Evolutionary conservation across 2,888 invertebrate genomes (phyloP).

Genomic region (Leptinotarsa juncta): DNA sequence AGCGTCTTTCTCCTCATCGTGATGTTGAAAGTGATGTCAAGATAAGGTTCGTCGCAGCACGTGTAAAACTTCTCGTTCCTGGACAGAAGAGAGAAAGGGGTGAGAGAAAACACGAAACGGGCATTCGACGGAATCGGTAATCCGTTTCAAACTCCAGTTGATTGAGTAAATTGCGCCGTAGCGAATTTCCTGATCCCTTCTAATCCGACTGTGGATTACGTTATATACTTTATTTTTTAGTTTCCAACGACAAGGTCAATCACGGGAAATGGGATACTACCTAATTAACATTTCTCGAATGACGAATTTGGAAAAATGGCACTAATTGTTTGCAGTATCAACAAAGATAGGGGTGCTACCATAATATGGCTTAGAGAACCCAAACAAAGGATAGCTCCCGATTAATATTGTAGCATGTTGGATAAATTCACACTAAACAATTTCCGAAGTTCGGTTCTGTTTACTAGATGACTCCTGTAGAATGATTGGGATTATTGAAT

Average conservation of each 20-base stretch:
- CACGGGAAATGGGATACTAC: not conserved
- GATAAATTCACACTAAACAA: no score
- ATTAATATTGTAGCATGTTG: no score
- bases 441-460: no score
- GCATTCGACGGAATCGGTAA: not conserved
- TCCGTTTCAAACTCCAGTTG: slow-evolving; percentile 12
- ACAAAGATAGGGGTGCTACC: no score
- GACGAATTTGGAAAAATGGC: no score
- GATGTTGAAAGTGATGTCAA: slow-evolving; percentile 97
- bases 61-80: slow-evolving; percentile 95
- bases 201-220: slow-evolving; percentile 1
- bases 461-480: no score
- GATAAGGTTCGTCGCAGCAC: slow-evolving; percentile 96
- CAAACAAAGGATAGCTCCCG: no score
- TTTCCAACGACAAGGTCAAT: not conserved
- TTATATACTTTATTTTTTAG: not conserved
- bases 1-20: slow-evolving; percentile 95
- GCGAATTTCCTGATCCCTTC: not conserved
- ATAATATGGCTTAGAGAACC: no score
- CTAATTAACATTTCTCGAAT: no score
- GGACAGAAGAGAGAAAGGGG: slow-evolving; percentile 54
- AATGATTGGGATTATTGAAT: no score
- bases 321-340: no score
- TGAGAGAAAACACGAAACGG: not conserved
- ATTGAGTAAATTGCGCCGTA: slow-evolving; percentile 11